These are phyloP conservation scores for Phaedon cochleariae DNA, from an alignment of 2,888 invertebrate species.

Conservation along the genomic window DNA sequence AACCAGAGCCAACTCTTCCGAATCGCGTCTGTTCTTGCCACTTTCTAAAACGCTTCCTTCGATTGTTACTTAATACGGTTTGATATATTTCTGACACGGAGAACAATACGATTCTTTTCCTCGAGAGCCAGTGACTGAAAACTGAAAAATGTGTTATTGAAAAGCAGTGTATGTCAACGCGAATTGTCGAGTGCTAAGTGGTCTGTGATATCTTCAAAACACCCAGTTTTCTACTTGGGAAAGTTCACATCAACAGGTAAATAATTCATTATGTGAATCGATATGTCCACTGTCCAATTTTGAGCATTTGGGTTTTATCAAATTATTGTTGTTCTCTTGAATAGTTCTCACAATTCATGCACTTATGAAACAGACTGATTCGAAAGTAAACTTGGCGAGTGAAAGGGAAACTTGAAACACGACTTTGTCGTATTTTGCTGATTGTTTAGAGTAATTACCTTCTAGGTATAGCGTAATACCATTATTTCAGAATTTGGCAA, in stretches of 20 bases:
- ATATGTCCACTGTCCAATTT: background rate
- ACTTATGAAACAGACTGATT: slow-evolving; percentile 32
- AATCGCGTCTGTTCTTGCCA: slow-evolving; percentile 25
- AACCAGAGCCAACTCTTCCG: slow-evolving; percentile 7
- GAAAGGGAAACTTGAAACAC: slow-evolving; percentile 39
- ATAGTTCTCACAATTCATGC: slow-evolving; percentile 20
- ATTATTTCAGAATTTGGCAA: background rate
- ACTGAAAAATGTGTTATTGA: slow-evolving; percentile 22
- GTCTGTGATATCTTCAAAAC: slow-evolving; percentile 38
- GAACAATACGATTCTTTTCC: background rate
- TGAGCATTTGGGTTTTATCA: slow-evolving; percentile 1
- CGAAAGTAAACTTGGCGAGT: slow-evolving; percentile 41
- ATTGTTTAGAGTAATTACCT: slow-evolving; percentile 14
- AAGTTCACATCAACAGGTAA: slow-evolving; percentile 27
- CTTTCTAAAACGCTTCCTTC: slow-evolving; percentile 38
- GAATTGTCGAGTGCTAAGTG: slow-evolving; percentile 32
- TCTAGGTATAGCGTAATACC: background rate
- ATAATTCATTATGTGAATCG: slow-evolving; percentile 4
- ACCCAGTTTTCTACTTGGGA: slow-evolving; percentile 25
- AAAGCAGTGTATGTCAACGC: slow-evolving; percentile 26
- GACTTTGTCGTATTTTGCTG: slow-evolving; percentile 25
- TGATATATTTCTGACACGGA: background rate
- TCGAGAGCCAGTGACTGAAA: background rate
- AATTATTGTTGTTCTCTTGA: slow-evolving; percentile 1
- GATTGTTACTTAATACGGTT: slow-evolving; percentile 35